Percentiles rank a stretch among this genome's conserved stretches.
These are phyloP conservation scores for Callocephalon fimbriatum DNA, from an alignment of 2,113 vertebrate genomes.

Conservation along the genomic window DNA sequence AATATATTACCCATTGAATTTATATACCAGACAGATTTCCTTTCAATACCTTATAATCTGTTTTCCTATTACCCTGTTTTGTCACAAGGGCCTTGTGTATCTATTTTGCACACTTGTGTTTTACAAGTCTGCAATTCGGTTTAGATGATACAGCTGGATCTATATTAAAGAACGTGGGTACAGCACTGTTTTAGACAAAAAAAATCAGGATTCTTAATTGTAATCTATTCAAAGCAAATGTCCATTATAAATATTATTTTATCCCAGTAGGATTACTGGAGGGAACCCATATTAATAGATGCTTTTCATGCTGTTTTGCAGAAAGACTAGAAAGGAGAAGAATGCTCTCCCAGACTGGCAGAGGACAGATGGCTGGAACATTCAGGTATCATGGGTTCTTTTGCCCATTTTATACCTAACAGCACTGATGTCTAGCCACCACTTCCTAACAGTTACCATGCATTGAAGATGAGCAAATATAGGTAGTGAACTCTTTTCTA, in stretches of 20 bases:
- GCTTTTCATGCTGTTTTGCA: not conserved
- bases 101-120: not conserved
- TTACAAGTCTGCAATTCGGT: not conserved
- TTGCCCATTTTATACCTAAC: not conserved
- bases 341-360: not conserved
- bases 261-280: not conserved
- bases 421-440: not conserved
- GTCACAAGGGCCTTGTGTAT: too few species aligned
- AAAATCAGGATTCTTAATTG: not conserved
- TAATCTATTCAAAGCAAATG: not conserved
- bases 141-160: not conserved
- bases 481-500: not conserved
- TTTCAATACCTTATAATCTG: too few species aligned
- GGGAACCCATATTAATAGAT: not conserved
- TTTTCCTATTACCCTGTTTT: too few species aligned
- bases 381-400: not conserved
- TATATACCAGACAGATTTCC: too few species aligned
- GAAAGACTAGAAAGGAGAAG: not conserved
- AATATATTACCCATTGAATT: too few species aligned
- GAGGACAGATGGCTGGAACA: not conserved
- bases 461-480: not conserved
- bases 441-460: not conserved
- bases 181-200: not conserved
- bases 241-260: not conserved
- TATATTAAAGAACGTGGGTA: not conserved